Evolutionary conservation across 2,797 vertebrate genomes (phyloP), one percentile per base, ranked within the genome.

Genomic region (Hippopotamyrus pictus): DNA sequence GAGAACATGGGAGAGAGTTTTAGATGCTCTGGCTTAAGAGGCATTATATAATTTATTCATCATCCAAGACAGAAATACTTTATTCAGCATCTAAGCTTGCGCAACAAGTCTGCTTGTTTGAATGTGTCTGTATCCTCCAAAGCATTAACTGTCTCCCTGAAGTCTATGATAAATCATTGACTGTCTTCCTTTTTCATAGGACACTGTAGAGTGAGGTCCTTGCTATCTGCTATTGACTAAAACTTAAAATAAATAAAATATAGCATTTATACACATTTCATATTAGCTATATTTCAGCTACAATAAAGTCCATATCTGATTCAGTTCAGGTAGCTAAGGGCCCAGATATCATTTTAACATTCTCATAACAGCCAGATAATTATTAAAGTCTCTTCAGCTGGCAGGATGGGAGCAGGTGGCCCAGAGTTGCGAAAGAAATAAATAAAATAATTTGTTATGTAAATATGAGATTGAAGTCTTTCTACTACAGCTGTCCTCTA

Each of bases 161-260:
- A 76, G 87, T 89, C 51, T 86, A 87, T 86, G 53, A 91, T 83
- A 89, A 44, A 86, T 91, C 62, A 90, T 86, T 65, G 88, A 92
- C 90, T 86, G 88, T 48, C 29, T 90, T 87, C 88, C 54, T 90
- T 90, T 90, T 90, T 88, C 85, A 87, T 89, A 91, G 92, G 89
- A 90, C 83, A 89, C 88, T 6, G 84, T 50, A 90, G n/a, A 88
- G 87, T 90, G 69, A 89, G 48, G 54, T 88, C 88, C 79, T 85
- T 73, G 50, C 59, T 90, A 44, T 89, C 79, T 89, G 88, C 76
- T 37, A 62, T 12, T 62, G 50, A 89, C 91, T 89, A 90, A 90
- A 89, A 88, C 7, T 88, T 82, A 92, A 79, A 84, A 79, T 87
- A 51, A 51, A 19, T 7, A 46, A 87, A 44, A 91, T 91, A 90